Base-by-base conservation (phyloP, 2,113 vertebrate genomes). In the Rhombomys opimus region DNA sequence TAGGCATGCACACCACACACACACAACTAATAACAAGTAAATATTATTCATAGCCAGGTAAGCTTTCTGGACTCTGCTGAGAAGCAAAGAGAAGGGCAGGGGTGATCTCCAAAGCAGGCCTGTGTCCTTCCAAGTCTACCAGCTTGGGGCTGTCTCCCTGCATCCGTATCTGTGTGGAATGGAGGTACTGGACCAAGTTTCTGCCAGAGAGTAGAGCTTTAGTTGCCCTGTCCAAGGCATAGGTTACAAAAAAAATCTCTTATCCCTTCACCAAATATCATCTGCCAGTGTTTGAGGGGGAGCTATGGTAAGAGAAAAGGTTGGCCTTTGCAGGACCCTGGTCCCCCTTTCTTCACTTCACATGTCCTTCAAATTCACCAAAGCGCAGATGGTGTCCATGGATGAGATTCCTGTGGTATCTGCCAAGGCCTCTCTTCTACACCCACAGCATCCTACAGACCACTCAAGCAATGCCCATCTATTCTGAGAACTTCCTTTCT, bases 1-100 rank as follows among this genome's bases (percentile, higher is more conserved):
- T 20, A 80, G 50, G 50, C 50, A 54, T 32, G 15, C 17, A 75
- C 35, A 22, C 10, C 35, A 50, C 38, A 46, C 38, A n/a, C n/a
- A 46, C 25, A 18, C 63, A 41, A n/a, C 50, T n/a, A 73, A 11
- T 30, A 95, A 88, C 41, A 94, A 50, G 38, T 13, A 35, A 35
- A 78, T 54, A 41, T 70, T 41, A 97, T 97, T 90, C 84, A 92
- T 50, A n/a, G 84, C 63, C 85, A 94, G 52, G 57, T 54, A 46
- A n/a, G 27, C 59, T 70, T 63, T 41, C 91, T 93, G 78, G 68
- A 52, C 78, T 65, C 78, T 89, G 87, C 68, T 41, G 65, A 75
- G 82, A 95, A 67, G 50, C n/a, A 59, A 50, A 76, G 57, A 67
- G 70, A 61, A 89, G 59, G 6, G 41, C 54, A 91, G 76, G 15